These are phyloP conservation scores for Scaptomyza pallida DNA, from an alignment of 1,140 invertebrate genomes.

Conservation along the genomic window DNA sequence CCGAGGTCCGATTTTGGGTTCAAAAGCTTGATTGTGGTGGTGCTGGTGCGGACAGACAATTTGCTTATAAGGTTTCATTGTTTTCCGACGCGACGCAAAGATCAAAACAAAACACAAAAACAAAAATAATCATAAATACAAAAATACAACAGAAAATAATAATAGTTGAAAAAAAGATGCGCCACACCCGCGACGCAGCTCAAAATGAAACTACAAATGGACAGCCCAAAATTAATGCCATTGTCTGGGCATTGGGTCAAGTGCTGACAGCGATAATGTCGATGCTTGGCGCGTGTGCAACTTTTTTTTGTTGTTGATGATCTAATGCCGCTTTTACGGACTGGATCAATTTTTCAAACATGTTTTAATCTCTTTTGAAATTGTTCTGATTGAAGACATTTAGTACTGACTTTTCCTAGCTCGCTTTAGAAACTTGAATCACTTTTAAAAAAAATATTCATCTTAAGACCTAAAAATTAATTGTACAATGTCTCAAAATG, in stretches of 20 bases:
- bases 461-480: neutral
- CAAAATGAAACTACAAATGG: conserved; percentile 53
- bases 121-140: conserved; percentile 46
- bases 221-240: conserved; percentile 73
- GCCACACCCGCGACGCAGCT: conserved; percentile 69
- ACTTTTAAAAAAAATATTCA: too few species aligned
- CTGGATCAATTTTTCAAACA: conserved; percentile 1
- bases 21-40: conserved; percentile 45
- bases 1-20: conserved; percentile 19
- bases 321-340: conserved; percentile 53
- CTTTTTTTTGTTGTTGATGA: conserved; percentile 28
- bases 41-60: conserved; percentile 61
- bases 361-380: neutral
- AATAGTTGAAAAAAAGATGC: conserved; percentile 54
- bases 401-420: neutral
- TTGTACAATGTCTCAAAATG: too few species aligned
- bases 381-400: neutral
- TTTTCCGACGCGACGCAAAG: conserved; percentile 69
- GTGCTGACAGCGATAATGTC: conserved; percentile 62
- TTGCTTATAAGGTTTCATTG: conserved; percentile 67
- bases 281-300: conserved; percentile 61
- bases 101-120: conserved; percentile 65
- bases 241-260: conserved; percentile 77
- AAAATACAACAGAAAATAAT: conserved; percentile 46
- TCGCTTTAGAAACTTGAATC: neutral